Evolutionary conservation across 2,888 invertebrate species (phyloP).

Genomic region (Apotomis betuletana): DNA sequence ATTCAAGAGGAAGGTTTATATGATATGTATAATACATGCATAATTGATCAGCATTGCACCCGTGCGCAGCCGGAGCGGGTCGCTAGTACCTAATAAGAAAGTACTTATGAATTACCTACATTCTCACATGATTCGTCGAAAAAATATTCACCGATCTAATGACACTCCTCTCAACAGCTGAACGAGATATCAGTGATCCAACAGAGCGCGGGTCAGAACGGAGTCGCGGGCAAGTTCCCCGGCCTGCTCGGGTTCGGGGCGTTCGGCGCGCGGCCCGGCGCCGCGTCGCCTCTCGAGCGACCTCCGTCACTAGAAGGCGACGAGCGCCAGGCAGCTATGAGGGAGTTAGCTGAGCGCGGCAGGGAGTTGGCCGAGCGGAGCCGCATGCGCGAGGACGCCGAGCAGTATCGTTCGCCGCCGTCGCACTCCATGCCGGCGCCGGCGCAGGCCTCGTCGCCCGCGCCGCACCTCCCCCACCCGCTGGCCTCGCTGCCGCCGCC

Average conservation of each 20-base stretch:
- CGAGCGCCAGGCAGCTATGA: conserved; percentile 77
- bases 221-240: conserved; percentile 88
- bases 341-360: conserved; percentile 82
- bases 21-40: too few relatives aligned
- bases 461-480: conserved; percentile 61
- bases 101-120: too few relatives aligned
- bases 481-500: conserved; percentile 85
- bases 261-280: conserved; percentile 82
- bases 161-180: conserved; percentile 81
- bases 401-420: conserved; percentile 74
- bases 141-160: background rate
- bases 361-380: conserved; percentile 80
- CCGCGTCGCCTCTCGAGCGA: conserved; percentile 79
- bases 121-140: too few relatives aligned
- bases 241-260: conserved; percentile 91
- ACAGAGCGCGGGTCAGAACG: conserved; percentile 88
- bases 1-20: too few relatives aligned
- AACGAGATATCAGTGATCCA: conserved; percentile 92
- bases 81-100: too few relatives aligned
- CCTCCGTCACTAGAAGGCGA: conserved; percentile 76
- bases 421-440: conserved; percentile 73
- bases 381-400: conserved; percentile 78
- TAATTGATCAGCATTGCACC: too few relatives aligned
- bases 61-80: too few relatives aligned
- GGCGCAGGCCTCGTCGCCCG: conserved; percentile 65